A percentile compares a stretch with the other conserved stretches of the same genome.
These are phyloP conservation scores for Xerus inauris DNA, from an alignment of 2,113 vertebrate species.

Conservation along the genomic window DNA sequence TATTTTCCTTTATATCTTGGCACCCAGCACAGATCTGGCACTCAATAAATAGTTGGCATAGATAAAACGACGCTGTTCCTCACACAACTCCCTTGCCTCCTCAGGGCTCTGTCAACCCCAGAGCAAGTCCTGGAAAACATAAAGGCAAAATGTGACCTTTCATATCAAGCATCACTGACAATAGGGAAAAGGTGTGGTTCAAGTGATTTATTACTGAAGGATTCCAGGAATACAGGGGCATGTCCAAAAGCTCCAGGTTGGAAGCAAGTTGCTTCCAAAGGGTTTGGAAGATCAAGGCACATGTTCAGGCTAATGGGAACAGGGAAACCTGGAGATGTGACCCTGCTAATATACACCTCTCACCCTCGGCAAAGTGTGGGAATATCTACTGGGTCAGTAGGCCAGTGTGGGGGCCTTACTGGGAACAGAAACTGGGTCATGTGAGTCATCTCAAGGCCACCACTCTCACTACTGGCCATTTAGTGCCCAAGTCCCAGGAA, in stretches of 20 bases:
- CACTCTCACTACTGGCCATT: not conserved
- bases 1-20: not conserved
- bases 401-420: constrained; percentile 1
- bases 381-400: not conserved
- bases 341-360: not conserved
- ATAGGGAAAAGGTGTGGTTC: not conserved
- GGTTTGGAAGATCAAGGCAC: not conserved
- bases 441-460: not conserved
- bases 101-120: not conserved
- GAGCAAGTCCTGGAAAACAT: not conserved
- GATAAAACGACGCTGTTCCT: not conserved
- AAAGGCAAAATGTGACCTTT: not conserved
- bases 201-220: not conserved
- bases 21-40: not conserved
- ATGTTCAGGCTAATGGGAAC: not conserved
- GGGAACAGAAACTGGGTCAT: not conserved
- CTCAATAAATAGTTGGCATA: not conserved
- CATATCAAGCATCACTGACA: not conserved
- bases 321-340: not conserved
- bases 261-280: not conserved
- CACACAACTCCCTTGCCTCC: not conserved
- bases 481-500: not conserved
- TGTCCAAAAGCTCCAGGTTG: not conserved
- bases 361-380: not conserved
- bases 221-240: not conserved